phyloP scores from a whole-genome alignment of 23 tunicate species.

The Corella eumyota region DNA sequence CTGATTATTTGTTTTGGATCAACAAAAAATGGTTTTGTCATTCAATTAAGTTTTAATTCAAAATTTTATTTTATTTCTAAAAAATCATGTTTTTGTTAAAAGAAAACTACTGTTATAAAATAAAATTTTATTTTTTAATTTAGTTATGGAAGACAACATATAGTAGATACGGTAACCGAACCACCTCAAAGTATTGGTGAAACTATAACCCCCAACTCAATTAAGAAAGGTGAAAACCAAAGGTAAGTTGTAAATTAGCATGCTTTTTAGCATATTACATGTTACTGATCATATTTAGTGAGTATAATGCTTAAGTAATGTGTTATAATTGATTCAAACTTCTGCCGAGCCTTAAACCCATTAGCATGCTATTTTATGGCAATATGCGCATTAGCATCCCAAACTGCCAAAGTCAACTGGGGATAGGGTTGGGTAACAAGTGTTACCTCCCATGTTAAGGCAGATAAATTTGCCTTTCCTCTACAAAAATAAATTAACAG shows the following conservation, averaged over 20 bases:
- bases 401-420: no score
- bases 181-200: slow-evolving; percentile 51
- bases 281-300: not conserved
- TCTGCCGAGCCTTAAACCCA: no score
- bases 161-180: slow-evolving; percentile 73
- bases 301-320: not conserved
- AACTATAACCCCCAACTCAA: slow-evolving; percentile 42
- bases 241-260: slow-evolving; percentile 5
- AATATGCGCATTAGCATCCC: no score
- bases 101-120: not conserved
- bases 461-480: no score
- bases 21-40: no score
- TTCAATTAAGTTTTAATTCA: not conserved
- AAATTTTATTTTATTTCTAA: not conserved
- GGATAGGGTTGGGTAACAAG: no score
- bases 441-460: no score
- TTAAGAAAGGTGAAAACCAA: slow-evolving; percentile 18
- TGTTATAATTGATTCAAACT: no score
- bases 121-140: no score
- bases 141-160: slow-evolving; percentile 72
- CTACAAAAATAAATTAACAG: no score
- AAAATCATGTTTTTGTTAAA: not conserved
- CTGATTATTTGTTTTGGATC: no score
- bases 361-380: no score
- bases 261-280: not conserved